A percentile compares a stretch with the other conserved stretches of the same genome.
phyloP scores from a whole-genome alignment of 2,888 invertebrate species.

The Glaucopsyche alexis region DNA sequence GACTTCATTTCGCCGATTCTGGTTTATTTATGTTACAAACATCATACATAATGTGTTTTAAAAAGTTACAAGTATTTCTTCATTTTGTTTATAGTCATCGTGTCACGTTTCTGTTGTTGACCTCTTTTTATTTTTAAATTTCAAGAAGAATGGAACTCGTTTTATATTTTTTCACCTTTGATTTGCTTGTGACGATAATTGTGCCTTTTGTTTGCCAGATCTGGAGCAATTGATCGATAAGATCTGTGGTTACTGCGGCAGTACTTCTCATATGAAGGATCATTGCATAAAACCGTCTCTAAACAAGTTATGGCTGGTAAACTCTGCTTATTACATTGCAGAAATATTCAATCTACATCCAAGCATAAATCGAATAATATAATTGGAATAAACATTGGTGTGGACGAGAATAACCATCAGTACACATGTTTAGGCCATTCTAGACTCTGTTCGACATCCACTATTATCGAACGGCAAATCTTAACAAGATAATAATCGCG shows the following conservation, averaged over 20 bases:
- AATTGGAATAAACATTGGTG: no score
- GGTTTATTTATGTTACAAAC: neutral
- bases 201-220: no score
- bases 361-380: no score
- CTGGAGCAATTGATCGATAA: no score
- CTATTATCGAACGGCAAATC: slow-evolving; percentile 36
- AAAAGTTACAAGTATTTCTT: neutral
- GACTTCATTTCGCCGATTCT: slow-evolving; percentile 5
- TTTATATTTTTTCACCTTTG: neutral
- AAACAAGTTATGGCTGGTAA: no score
- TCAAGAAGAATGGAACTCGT: neutral
- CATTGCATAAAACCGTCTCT: no score
- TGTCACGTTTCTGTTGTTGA: neutral
- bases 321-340: no score
- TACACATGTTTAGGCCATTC: slow-evolving; percentile 21
- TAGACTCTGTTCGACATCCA: slow-evolving; percentile 29
- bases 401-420: neutral
- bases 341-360: no score
- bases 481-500: slow-evolving; percentile 54
- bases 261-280: no score
- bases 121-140: neutral
- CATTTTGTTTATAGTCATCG: neutral
- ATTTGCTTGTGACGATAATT: no score
- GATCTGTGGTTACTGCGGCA: no score
- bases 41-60: neutral